These are phyloP conservation scores for Leptura quadrifasciata DNA, from an alignment of 2,888 invertebrate genomes.

Conservation along the genomic window DNA sequence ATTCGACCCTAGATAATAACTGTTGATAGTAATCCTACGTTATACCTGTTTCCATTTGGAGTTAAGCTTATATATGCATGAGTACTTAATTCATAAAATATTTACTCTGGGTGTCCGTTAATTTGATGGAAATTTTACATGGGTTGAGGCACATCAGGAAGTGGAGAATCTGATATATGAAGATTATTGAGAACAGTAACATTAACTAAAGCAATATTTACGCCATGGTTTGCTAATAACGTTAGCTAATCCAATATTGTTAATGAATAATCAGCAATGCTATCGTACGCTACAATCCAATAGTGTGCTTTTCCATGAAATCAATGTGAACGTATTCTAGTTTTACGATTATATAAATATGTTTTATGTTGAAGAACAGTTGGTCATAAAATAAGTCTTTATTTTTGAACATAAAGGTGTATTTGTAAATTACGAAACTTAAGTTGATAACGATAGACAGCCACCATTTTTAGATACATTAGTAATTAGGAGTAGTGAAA, in stretches of 20 bases:
- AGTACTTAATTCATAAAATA: not conserved
- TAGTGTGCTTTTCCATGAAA: too few species aligned
- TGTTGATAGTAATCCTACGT: not conserved
- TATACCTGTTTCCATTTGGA: not conserved
- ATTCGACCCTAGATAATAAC: slow-evolving; percentile 1
- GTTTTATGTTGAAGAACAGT: too few species aligned
- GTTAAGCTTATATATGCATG: not conserved
- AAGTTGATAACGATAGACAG: too few species aligned
- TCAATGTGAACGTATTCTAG: too few species aligned
- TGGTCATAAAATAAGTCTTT: too few species aligned
- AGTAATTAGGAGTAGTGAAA: too few species aligned
- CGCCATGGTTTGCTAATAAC: not conserved
- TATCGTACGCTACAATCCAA: too few species aligned
- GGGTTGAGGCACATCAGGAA: not conserved
- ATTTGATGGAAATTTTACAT: not conserved
- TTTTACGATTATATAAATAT: too few species aligned
- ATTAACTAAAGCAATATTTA: not conserved
- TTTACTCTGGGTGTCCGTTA: not conserved
- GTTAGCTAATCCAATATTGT: not conserved
- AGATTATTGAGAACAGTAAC: not conserved
- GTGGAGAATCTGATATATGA: not conserved
- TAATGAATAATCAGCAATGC: too few species aligned
- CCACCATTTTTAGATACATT: too few species aligned
- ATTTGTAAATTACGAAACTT: too few species aligned
- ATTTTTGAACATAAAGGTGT: too few species aligned